Conservation (phyloP, 2,113 vertebrate species). For the Psilopogon haemacephalus region DNA sequence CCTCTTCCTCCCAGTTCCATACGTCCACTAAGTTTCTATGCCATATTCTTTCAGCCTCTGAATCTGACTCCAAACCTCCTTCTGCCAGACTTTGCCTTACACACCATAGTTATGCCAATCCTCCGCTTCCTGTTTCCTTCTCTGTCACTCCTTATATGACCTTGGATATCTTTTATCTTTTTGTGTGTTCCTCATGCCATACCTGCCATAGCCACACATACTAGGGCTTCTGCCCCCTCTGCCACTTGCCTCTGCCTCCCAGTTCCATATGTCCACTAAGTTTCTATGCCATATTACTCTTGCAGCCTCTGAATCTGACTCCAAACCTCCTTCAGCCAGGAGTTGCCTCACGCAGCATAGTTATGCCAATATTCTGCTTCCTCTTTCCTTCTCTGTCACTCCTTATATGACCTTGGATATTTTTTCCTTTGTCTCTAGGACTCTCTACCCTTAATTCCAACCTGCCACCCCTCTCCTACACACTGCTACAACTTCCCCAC, state of each 20-base stretch:
- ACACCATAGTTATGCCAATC: neutral
- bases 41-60: neutral
- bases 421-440: neutral
- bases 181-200: neutral
- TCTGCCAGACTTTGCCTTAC: neutral
- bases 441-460: neutral
- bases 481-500: neutral
- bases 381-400: neutral
- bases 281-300: neutral
- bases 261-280: neutral
- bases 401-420: neutral
- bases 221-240: neutral
- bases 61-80: neutral
- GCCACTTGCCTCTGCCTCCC: neutral
- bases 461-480: neutral
- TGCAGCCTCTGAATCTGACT: neutral
- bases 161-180: neutral
- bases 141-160: neutral
- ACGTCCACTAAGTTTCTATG: neutral
- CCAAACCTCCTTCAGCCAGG: neutral
- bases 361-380: neutral
- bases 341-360: neutral
- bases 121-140: neutral
- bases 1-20: neutral
- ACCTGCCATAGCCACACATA: neutral